Percentiles rank a stretch among this genome's conserved stretches.
These are phyloP conservation scores for Shinisaurus crocodilurus DNA, from an alignment of 2,113 vertebrate genomes.

Conservation along the genomic window DNA sequence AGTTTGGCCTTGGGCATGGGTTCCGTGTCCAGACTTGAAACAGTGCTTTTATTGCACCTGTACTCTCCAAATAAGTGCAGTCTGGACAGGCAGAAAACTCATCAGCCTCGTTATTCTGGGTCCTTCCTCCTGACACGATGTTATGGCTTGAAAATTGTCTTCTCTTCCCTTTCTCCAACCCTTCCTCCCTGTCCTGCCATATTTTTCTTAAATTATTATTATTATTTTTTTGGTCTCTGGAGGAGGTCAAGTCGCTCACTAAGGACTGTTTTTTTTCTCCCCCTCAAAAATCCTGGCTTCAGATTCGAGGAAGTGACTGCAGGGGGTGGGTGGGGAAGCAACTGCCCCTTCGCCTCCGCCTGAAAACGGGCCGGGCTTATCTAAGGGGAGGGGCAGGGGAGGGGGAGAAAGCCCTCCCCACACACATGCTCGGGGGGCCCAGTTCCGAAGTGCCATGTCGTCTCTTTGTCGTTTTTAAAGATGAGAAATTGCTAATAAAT, in stretches of 20 bases:
- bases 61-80: neutral
- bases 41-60: neutral
- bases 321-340: fast-evolving
- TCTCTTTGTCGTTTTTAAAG: conserved; percentile 81
- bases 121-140: neutral
- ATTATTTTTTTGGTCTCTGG: neutral
- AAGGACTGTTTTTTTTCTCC: neutral
- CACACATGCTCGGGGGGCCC: conserved; percentile 32
- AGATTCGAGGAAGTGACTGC: neutral
- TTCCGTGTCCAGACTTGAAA: too few species aligned
- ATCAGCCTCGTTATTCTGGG: neutral
- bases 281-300: neutral
- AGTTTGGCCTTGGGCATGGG: neutral
- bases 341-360: fast-evolving
- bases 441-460: conserved; percentile 42
- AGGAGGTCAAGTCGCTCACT: neutral
- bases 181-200: neutral
- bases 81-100: neutral
- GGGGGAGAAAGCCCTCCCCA: neutral
- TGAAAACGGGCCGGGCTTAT: neutral
- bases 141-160: neutral
- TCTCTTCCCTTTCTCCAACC: neutral
- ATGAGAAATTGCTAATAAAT: conserved; percentile 99
- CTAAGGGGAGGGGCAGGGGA: neutral
- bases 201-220: too few species aligned